Evolutionary conservation across 2,113 vertebrate genomes (phyloP).

Genomic region (Pollimyrus isidori): DNA sequence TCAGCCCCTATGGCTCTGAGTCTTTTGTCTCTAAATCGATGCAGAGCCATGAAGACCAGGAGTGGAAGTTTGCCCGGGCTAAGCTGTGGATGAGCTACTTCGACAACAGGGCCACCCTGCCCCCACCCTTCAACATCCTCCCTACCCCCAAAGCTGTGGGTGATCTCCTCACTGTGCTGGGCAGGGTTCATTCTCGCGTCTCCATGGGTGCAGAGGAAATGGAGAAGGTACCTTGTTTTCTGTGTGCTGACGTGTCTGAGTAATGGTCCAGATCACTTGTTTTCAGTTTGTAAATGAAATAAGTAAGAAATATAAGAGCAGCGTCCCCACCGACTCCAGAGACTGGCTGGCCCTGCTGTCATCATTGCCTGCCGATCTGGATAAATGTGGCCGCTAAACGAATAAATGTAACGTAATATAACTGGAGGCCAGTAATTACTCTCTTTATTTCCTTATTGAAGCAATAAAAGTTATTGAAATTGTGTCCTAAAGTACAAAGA

Average conservation of each 20-base stretch:
- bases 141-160: slow-evolving; percentile 87
- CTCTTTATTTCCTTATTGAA: neutral
- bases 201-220: slow-evolving; percentile 80
- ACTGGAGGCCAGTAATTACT: neutral
- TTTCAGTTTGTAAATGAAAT: neutral
- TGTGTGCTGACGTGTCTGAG: neutral
- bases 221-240: slow-evolving; percentile 72
- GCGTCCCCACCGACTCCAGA: neutral
- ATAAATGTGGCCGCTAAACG: neutral
- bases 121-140: slow-evolving; percentile 90
- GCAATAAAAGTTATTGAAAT: neutral
- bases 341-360: neutral
- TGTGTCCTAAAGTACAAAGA: neutral
- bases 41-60: slow-evolving; percentile 95
- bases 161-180: slow-evolving; percentile 89
- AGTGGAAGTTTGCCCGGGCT: slow-evolving; percentile 97
- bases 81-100: slow-evolving; percentile 99
- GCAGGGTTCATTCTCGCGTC: slow-evolving; percentile 88
- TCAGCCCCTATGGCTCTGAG: neutral
- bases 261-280: neutral
- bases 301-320: neutral
- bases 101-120: slow-evolving; percentile 90
- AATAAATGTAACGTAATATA: neutral
- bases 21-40: slow-evolving; percentile 23
- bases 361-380: neutral